Percentiles rank a stretch among this genome's conserved stretches.
Conservation (phyloP, 1,140 invertebrate genomes). For the Panulirus ornatus region DNA sequence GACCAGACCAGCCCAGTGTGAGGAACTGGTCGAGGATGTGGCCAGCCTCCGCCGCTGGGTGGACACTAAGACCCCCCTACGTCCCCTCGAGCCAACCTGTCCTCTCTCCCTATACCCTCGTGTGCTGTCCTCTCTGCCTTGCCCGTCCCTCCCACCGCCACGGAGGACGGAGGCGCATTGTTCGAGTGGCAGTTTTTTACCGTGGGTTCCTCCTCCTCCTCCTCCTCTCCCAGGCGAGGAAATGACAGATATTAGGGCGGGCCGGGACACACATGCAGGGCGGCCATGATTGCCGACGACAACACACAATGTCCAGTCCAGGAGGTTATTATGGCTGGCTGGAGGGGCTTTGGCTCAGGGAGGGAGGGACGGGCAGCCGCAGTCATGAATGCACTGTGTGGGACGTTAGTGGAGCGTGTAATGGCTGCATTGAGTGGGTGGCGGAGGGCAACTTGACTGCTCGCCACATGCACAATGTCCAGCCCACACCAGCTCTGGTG, state of each 20-base stretch:
- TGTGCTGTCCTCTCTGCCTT: neutral
- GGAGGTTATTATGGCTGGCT: neutral
- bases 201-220: neutral
- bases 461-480: conserved; percentile 23
- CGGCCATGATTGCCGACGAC: neutral
- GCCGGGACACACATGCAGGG: neutral
- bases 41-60: too few relatives aligned
- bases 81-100: too few relatives aligned
- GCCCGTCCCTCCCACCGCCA: neutral
- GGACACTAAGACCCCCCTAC: too few relatives aligned
- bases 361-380: neutral
- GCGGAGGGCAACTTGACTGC: neutral
- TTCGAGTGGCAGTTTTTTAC: too few relatives aligned
- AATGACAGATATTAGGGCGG: neutral
- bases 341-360: neutral
- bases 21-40: too few relatives aligned
- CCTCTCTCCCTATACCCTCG: too few relatives aligned
- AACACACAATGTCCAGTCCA: too few relatives aligned
- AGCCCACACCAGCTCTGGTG: neutral
- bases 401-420: conserved; percentile 17
- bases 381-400: conserved; percentile 30
- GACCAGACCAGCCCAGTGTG: too few relatives aligned
- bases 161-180: too few relatives aligned
- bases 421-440: neutral
- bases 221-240: neutral